Base-by-base conservation (phyloP, 1,140 invertebrate genomes). In the Microplitis mediator region DNA sequence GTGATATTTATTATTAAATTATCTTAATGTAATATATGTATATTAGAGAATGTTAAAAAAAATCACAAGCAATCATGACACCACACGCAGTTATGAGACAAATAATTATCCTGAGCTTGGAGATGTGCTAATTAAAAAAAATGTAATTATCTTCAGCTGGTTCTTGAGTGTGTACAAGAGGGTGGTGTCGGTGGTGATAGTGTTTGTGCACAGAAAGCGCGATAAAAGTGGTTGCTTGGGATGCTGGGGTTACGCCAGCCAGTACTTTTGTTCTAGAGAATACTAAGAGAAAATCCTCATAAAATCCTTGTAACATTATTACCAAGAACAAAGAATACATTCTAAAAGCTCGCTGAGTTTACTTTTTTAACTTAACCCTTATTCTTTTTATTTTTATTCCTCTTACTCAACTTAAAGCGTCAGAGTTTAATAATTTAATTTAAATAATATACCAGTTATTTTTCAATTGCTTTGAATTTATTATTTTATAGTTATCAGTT, bases 121-220 rank as follows among this genome's bases (percentile, higher is more conserved):
- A 67, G 65, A 67, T 67, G 65, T 67, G 65, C 51, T 67, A 67
- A 67, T 67, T 67, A 67, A 67, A 67, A 62, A 67, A 67, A 67
- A 67, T 54, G 65, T 67, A 67, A 67, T 67, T 67, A 67, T 67
- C 50, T 31, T 67, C 65, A 51, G 51, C 65, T 50, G 65, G 65
- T 50, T 67, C 50, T 50, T 50, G 16, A 51, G 65, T 36, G 62
- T 35, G 62, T 35, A 23, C 45, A 50, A 11, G 45, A 62, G 60
- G 65, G 31, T 31, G 39, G 50, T 67, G 23, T 23, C 2, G 23
- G 23, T 23, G 23, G 23, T 23, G 23, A 23, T 23, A 23, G 23
- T 23, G 23, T 45, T 45, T 45, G 6, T 45, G 5, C 39, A 11
- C 65, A 34, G 23, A 58, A 58, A 14, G 63, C 31, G n/a, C 65